Evolutionary conservation across 2,113 vertebrate species (phyloP), one percentile per base, ranked within the genome.

Genomic region (Rhea americana): DNA sequence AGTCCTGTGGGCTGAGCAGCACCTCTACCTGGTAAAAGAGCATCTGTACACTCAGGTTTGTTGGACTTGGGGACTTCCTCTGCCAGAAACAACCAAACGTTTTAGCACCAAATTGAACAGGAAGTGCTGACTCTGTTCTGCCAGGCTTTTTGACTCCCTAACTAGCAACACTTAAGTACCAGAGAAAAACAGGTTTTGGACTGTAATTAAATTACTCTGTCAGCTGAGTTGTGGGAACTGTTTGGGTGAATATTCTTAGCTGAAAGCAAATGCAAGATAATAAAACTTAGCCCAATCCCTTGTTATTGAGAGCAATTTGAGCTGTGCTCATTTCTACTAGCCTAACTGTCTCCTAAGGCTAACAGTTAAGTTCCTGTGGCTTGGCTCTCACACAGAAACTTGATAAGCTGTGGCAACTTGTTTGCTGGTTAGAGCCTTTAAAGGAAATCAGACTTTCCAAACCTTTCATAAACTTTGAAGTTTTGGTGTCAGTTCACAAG

Each of bases 151-250:
- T 58, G 59, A 83, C 47, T 85, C 47, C 37, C 28, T 13, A 74
- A 61, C 55, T 66, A 58, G 26, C 41, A 91, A 35, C 88, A 50
- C 56, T 81, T 21, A 85, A 90, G 73, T 62, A 91, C 51, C 26
- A 71, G 55, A 2, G 1, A 66, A 41, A 79, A 85, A 72, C 77
- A 86, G 81, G 74, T 91, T 83, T 61, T 14, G 78, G 62, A 19
- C 24, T 82, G 61, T 25, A 84, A 89, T 91, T 84, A 78, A 82
- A 82, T 53, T 50, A 65, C 66, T 81, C 18, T 30, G 62, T 67
- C 89, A 92, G 84, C 77, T 84, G 84, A 85, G 89, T 61, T 12
- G 39, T 95, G 95, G 89, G 93, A 95, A 94, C 74, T 51, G 83
- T 72, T 87, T 89, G 82, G 74, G 89, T 48, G 48, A 75, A 65